Conservation (phyloP, 1,140 invertebrate genomes). For the Drosophila prosaltans region DNA sequence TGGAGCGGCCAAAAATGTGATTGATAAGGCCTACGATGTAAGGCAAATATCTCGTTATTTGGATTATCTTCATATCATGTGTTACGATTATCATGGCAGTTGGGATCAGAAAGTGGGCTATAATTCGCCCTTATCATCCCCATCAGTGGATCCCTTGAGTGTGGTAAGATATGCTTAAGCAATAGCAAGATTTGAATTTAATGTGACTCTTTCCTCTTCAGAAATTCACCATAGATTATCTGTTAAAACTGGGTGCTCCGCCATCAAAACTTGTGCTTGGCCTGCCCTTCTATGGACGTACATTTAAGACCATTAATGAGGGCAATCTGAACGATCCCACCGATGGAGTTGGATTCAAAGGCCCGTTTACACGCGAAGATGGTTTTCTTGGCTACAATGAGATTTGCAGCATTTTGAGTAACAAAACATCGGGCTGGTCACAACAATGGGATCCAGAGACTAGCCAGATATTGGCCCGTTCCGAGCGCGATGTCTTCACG, state of each 20-base stretch:
- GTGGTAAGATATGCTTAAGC: conserved; percentile 84
- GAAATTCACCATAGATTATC: conserved; percentile 90
- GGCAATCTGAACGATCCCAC: conserved; percentile 84
- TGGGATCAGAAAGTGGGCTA: conserved; percentile 91
- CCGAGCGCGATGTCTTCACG: conserved; percentile 81
- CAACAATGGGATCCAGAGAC: conserved; percentile 85
- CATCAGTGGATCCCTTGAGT: conserved; percentile 85
- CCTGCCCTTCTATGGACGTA: conserved; percentile 92
- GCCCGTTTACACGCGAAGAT: conserved; percentile 90
- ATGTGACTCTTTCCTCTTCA: conserved; percentile 61
- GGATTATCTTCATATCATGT: conserved; percentile 94
- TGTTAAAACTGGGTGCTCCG: conserved; percentile 88
- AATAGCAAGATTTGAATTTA: not conserved
- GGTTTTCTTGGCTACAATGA: conserved; percentile 96
- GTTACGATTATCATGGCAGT: conserved; percentile 94
- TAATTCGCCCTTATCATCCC: conserved; percentile 87
- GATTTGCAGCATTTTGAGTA: conserved; percentile 83
- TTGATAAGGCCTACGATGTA: conserved; percentile 91
- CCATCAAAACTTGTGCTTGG: conserved; percentile 91
- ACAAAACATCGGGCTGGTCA: conserved; percentile 83
- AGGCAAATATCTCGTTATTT: conserved; percentile 88
- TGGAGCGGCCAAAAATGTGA: conserved; percentile 88
- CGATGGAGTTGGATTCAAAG: conserved; percentile 86
- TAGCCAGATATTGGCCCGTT: conserved; percentile 85
- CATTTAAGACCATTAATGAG: conserved; percentile 85